These are phyloP conservation scores for Sitta carolinensis DNA, from an alignment of 2,797 vertebrate genomes.

Conservation along the genomic window DNA sequence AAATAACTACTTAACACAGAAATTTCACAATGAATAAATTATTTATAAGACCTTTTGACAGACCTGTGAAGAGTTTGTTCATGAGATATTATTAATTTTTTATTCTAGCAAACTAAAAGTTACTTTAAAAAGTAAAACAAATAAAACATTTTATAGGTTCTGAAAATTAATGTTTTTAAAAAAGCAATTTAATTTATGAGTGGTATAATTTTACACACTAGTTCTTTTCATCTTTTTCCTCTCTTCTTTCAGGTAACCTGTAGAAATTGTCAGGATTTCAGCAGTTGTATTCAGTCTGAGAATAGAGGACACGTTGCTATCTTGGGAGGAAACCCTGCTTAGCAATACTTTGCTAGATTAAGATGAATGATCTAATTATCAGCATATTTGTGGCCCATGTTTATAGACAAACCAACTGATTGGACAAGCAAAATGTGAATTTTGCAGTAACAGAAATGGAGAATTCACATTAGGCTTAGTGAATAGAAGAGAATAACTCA, in stretches of 20 bases:
- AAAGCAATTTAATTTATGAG: neutral
- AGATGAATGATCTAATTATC: neutral
- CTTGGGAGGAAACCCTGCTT: neutral
- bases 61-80: neutral
- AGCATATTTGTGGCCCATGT: neutral
- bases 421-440: neutral
- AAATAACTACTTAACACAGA: neutral
- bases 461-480: neutral
- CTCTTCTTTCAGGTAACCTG: neutral
- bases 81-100: neutral
- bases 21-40: neutral
- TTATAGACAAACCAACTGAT: neutral
- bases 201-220: neutral
- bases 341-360: neutral
- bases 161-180: neutral
- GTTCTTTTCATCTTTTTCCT: neutral
- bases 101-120: neutral
- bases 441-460: neutral
- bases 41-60: neutral
- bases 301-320: accelerated
- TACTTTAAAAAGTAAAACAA: neutral
- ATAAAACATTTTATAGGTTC: neutral
- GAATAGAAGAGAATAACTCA: neutral
- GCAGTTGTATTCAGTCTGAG: neutral
- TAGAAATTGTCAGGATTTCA: neutral